Conservation (phyloP, 2,888 invertebrate species). For the Ophion obscuratus region DNA sequence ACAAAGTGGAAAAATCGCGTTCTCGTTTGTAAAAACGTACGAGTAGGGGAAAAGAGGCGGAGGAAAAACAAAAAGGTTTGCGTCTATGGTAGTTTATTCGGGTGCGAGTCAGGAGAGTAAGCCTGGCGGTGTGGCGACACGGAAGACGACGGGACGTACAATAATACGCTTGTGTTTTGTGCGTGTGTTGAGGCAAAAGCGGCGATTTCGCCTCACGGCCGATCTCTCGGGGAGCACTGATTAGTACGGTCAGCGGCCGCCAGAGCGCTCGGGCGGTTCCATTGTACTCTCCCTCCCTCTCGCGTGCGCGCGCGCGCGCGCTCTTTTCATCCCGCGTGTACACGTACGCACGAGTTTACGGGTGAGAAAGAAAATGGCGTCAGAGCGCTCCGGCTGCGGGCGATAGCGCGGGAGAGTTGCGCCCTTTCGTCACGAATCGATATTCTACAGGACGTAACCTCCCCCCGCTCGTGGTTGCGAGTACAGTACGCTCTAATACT, state of each 20-base stretch:
- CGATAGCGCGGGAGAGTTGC: neutral
- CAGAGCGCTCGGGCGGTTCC: constrained; percentile 75
- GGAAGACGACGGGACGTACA: constrained; percentile 25
- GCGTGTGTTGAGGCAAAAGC: constrained; percentile 26
- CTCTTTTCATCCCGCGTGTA: constrained; percentile 4
- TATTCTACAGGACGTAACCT: constrained; percentile 41
- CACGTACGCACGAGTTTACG: constrained; percentile 40
- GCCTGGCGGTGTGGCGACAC: neutral
- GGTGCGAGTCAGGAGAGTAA: neutral
- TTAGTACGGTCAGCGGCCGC: constrained; percentile 73
- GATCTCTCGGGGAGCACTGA: constrained; percentile 69
- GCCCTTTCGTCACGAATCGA: constrained; percentile 23
- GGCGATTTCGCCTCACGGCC: constrained; percentile 65
- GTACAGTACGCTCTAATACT: constrained; percentile 51
- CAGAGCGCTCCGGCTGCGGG: neutral
- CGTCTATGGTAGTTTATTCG: neutral
- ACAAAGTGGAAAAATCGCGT: constrained; percentile 20
- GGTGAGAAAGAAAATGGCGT: constrained; percentile 29
- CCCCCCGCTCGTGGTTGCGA: constrained; percentile 31
- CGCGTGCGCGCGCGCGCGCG: constrained; percentile 53
- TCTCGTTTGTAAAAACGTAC: neutral
- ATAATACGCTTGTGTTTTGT: constrained; percentile 20
- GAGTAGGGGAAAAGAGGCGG: neutral
- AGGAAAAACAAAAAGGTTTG: constrained; percentile 1
- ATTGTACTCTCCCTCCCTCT: constrained; percentile 68